A percentile compares a stretch with the other conserved stretches of the same genome.
Conservation (phyloP, 2,797 vertebrate genomes). For the Anomalospiza imberbis region DNA sequence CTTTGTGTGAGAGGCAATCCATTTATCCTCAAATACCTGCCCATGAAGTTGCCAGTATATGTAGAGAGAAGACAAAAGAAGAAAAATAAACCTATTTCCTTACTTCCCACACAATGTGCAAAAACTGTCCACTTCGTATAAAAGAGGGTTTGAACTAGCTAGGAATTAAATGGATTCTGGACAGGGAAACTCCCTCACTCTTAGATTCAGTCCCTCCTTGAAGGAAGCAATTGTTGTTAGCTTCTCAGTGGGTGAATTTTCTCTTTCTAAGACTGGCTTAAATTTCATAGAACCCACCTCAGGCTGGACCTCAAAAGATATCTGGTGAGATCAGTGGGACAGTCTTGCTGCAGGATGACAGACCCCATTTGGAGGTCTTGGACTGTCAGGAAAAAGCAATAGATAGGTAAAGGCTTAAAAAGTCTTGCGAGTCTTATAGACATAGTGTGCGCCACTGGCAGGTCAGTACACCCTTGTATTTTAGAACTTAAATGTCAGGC, state of each 20-base stretch:
- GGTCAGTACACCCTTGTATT: neutral
- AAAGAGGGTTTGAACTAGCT: neutral
- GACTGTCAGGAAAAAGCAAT: neutral
- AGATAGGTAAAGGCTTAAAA: neutral
- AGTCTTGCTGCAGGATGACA: neutral
- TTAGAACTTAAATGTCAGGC: neutral
- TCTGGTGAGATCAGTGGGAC: neutral
- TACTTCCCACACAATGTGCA: neutral
- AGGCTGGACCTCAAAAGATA: neutral
- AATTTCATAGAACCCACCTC: neutral
- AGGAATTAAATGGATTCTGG: neutral
- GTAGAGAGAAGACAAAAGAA: neutral
- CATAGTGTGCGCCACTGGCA: neutral
- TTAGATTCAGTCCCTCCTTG: neutral
- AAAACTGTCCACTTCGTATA: neutral
- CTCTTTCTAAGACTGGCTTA: neutral
- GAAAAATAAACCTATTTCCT: conserved; percentile 18
- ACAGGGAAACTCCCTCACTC: neutral
- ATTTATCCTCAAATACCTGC: conserved; percentile 36
- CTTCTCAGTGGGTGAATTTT: neutral
- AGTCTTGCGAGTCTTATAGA: neutral
- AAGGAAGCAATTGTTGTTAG: neutral
- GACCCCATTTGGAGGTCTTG: neutral
- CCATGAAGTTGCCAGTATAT: neutral
- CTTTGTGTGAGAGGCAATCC: conserved; percentile 11